These are phyloP conservation scores for Gouania willdenowi DNA, from an alignment of 2,797 vertebrate species.

Conservation along the genomic window DNA sequence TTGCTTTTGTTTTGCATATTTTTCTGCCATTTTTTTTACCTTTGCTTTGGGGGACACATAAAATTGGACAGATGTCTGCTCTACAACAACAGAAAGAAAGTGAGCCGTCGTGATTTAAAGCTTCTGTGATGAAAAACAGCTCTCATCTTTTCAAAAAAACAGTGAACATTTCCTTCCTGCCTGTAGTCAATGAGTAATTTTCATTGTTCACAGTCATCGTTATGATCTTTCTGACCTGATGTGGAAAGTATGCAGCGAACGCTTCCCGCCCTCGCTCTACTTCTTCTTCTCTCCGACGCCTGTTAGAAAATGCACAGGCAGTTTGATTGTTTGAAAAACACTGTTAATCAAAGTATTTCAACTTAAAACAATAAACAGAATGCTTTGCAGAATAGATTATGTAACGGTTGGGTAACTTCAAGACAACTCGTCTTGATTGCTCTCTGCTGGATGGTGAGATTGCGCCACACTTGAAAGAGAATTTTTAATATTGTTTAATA, in stretches of 20 bases:
- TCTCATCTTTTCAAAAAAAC: too few relatives aligned
- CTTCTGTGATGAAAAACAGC: too few relatives aligned
- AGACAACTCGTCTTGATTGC: conserved; percentile 69
- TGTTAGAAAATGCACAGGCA: conserved; percentile 1
- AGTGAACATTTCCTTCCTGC: conserved; percentile 16
- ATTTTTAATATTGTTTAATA: conserved; percentile 75
- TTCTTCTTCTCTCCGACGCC: not conserved
- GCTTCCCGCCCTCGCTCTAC: not conserved
- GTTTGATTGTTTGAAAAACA: conserved; percentile 23
- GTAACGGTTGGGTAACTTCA: too few relatives aligned
- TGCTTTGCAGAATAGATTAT: too few relatives aligned
- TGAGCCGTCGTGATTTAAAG: too few relatives aligned
- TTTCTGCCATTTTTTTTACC: too few relatives aligned
- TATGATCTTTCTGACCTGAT: conserved; percentile 45
- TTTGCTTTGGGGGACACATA: too few relatives aligned
- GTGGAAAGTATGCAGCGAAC: conserved; percentile 40
- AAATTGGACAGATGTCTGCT: too few relatives aligned
- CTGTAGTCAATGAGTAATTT: conserved; percentile 6
- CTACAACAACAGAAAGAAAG: too few relatives aligned
- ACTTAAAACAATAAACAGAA: conserved; percentile 1
- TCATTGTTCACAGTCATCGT: conserved; percentile 21
- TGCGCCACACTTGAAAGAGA: conserved; percentile 75
- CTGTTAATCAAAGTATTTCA: conserved; percentile 28
- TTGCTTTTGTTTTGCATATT: too few relatives aligned
- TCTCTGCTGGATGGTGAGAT: conserved; percentile 59